These are phyloP conservation scores for Amphipoea oculea DNA, from an alignment of 2,888 invertebrate genomes.

Conservation along the genomic window DNA sequence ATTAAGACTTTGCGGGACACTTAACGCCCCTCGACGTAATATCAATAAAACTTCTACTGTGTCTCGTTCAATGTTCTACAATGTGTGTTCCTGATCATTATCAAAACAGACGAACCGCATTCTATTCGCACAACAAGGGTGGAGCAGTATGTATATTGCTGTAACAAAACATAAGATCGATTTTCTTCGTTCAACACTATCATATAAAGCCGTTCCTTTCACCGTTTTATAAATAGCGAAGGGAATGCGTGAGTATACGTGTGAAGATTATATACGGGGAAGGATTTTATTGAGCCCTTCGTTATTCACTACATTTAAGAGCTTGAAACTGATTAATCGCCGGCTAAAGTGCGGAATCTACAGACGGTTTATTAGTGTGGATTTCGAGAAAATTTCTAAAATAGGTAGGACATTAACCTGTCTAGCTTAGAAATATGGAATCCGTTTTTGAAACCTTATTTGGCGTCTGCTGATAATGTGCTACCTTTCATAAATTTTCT, in stretches of 20 bases:
- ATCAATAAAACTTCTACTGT: too few species aligned
- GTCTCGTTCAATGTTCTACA: too few species aligned
- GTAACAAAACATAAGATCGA: constrained; percentile 65
- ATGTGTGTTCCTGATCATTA: not conserved
- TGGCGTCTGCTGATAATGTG: not conserved
- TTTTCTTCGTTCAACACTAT: constrained; percentile 82
- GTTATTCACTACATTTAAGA: constrained; percentile 72
- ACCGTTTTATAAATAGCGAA: constrained; percentile 84
- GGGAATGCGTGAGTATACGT: constrained; percentile 77
- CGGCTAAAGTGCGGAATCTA: constrained; percentile 63
- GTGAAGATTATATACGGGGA: constrained; percentile 75
- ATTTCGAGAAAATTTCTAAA: constrained; percentile 38
- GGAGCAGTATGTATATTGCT: constrained; percentile 6
- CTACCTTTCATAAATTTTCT: not conserved
- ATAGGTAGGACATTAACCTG: constrained; percentile 23
- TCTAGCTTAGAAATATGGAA: constrained; percentile 5
- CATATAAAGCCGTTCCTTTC: constrained; percentile 80
- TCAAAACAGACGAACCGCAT: constrained; percentile 10
- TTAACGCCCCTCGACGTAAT: too few species aligned
- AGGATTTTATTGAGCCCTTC: constrained; percentile 80
- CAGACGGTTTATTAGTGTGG: constrained; percentile 31
- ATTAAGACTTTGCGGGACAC: not conserved
- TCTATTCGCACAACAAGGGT: constrained; percentile 18
- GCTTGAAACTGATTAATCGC: constrained; percentile 76
- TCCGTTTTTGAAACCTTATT: not conserved